Evolutionary conservation across 2,888 invertebrate genomes (phyloP), one percentile per base, ranked within the genome.

Genomic region (Drosophila mettleri): DNA sequence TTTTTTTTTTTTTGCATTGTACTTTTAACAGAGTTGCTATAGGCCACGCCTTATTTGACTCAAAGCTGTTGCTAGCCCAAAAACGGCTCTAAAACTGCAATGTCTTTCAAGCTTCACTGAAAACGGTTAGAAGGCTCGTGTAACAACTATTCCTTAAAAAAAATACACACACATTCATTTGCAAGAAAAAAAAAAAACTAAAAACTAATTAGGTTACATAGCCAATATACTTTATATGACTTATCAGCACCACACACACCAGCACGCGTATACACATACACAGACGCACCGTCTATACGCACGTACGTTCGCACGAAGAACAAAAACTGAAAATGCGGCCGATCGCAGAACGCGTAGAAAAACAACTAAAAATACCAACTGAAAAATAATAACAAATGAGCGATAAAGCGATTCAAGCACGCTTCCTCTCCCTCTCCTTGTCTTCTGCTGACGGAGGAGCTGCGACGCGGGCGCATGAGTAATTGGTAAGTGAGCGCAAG

Each of bases 341-440:
- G 83, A 83, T 83, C 83, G 86, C 88, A 88, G 76, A 88, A 83
- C 82, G 88, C 86, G 82, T 83, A 81, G 87, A 87, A 81, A 83
- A 83, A 86, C 88, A 88, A 79, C 83, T 83, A 83, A 83, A 82
- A 88, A 74, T 72, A 77, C 77, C 85, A 82, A 79, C 86, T 86
- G 80, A 77, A 88, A 82, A 88, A 88, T 83, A 86, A 88, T 83
- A 88, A 88, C 88, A 88, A 83, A 83, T 88, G 80, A 82, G 79
- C 86, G 76, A 61, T 63, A 74, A 74, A 68, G 60, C 65, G 74
- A 41, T 55, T 29, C n/a, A 33, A 10, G 22, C 33, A 16, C 41
- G 20, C 36, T 45, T 16, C 27, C 12, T 8, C 14, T 18, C 12
- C 7, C 12, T 14, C 4, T 27, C n/a, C 9, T 36, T 22, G 1